Percentiles rank a stretch among this genome's conserved stretches.
These are phyloP conservation scores for Tiaroga cobitis DNA, from an alignment of 2,797 vertebrate species.

Conservation along the genomic window DNA sequence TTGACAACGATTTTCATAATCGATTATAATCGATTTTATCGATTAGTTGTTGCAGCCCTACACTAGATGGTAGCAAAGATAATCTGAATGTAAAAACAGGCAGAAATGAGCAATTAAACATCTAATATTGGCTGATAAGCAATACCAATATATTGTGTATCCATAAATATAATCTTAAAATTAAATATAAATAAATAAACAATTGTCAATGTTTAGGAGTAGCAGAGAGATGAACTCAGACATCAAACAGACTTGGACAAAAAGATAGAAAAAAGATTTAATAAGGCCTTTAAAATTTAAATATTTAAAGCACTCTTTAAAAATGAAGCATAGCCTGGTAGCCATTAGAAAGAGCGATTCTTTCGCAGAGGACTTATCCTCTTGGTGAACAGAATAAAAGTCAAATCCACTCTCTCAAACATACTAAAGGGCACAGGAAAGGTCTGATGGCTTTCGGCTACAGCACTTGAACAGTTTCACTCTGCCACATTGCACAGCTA, in stretches of 20 bases:
- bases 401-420: conserved; percentile 3
- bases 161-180: neutral
- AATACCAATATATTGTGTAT: neutral
- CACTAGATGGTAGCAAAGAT: neutral
- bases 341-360: neutral
- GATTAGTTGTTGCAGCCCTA: too few species aligned
- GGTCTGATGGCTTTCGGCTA: conserved; percentile 22
- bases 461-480: conserved; percentile 10
- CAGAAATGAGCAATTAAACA: neutral
- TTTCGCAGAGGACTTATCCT: neutral
- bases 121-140: neutral
- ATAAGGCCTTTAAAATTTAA: neutral
- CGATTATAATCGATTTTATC: too few species aligned
- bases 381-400: neutral
- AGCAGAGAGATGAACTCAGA: too few species aligned
- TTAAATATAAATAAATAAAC: neutral
- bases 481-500: conserved; percentile 50
- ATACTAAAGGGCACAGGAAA: neutral
- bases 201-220: neutral
- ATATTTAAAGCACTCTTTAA: neutral
- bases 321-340: neutral
- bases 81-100: neutral
- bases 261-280: neutral
- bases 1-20: too few species aligned
- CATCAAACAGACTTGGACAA: neutral